Percentiles rank a stretch among this genome's conserved stretches.
Conservation (phyloP, 2,797 vertebrate species). For the Gallirallus australis region DNA sequence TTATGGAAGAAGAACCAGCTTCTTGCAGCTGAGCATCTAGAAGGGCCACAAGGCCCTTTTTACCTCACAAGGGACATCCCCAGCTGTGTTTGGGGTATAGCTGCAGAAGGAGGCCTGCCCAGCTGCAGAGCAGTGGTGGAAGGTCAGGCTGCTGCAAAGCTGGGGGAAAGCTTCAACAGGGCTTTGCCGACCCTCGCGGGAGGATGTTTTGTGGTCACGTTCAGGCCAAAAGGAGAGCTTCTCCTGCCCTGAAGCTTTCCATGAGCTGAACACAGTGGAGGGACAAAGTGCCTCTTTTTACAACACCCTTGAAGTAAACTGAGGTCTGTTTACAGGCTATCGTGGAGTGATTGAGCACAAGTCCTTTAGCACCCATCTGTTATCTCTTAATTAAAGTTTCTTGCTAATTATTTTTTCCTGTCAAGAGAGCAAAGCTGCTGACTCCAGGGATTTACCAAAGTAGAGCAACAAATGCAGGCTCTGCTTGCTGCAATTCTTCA, state of each 20-base stretch:
- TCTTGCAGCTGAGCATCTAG: not conserved
- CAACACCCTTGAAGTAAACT: not conserved
- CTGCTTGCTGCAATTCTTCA: conserved; percentile 38
- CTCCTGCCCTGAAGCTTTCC: not conserved
- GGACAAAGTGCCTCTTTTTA: not conserved
- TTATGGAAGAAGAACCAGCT: not conserved
- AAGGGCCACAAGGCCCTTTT: not conserved
- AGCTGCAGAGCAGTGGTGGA: not conserved
- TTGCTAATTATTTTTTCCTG: conserved; percentile 75
- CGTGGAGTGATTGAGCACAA: conserved; percentile 32
- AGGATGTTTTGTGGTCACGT: not conserved
- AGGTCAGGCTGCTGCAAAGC: not conserved
- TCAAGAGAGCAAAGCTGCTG: conserved; percentile 70
- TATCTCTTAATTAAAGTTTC: conserved; percentile 79
- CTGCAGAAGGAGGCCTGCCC: not conserved
- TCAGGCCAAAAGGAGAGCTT: not conserved
- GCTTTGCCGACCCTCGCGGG: rapidly evolving
- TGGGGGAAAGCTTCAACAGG: not conserved
- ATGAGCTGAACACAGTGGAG: rapidly evolving
- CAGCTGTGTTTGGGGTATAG: not conserved
- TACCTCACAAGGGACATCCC: rapidly evolving
- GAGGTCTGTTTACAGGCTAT: conserved; percentile 4
- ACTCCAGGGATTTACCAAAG: conserved; percentile 64
- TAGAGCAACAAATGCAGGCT: conserved; percentile 37
- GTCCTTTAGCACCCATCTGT: conserved; percentile 70